Evolutionary conservation across 2,113 vertebrate genomes (phyloP), one percentile per base, ranked within the genome.

Genomic region (Pampusana beccarii): DNA sequence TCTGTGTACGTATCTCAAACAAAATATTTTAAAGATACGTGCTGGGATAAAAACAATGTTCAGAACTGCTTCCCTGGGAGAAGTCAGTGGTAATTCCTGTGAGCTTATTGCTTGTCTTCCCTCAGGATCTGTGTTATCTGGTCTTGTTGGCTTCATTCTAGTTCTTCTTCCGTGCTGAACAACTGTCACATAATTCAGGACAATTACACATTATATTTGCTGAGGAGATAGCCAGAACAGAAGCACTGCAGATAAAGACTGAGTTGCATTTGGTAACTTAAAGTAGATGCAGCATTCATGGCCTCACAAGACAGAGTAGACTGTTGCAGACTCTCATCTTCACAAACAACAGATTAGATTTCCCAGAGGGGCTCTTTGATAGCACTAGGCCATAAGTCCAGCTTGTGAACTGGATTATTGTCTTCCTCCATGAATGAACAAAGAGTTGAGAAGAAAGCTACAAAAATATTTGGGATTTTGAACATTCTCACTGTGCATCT

Each of bases 221-320:
- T 80, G 62, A 87, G 42, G 36, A 73, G 58, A 40, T 66, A 46
- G 58, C 19, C 57, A 90, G 78, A 90, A 70, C 0, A 1, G 62
- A 14, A 66, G 6, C 29, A 46, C 21, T 95, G 62, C 11, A 31
- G 20, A 48, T 80, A 53, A 94, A 72, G 62, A 36, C 24, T 18
- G 50, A 81, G 46, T 56, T 60, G 54, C 6, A 28, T 67, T 65
- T 70, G 33, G 48, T 90, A 61, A 58, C 71, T 86, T 65, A 12
- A 21, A n/a, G 18, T 80, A 36, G 60, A 58, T 4, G 18, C 38
- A 65, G 57, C 0, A 1, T 88, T 72, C 0, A 0, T 60, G 19
- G 33, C 66, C 42, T 77, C 31, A 31, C 24, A 72, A 36, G 65
- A 12, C 23, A 50, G 54, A 79, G 36, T 26, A 61, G 44, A 40